Evolutionary conservation across 2,888 invertebrate genomes (phyloP).

Genomic region (Corbicula japonica): DNA sequence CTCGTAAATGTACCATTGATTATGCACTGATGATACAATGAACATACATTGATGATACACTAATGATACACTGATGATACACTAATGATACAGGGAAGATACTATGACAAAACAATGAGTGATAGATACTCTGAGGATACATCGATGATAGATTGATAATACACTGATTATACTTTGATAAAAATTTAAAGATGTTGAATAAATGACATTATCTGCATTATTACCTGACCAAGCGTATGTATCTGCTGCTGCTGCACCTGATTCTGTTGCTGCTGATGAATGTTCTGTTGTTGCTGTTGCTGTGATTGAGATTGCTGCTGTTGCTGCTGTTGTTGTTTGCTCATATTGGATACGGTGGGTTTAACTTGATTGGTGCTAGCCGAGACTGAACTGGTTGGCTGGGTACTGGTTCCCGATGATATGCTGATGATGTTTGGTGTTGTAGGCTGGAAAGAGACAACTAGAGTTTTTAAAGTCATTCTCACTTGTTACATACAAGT

Average conservation of each 20-base stretch:
- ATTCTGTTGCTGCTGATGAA: constrained; percentile 37
- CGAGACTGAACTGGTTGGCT: constrained; percentile 50
- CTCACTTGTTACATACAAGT: too few species aligned
- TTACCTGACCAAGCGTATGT: constrained; percentile 57
- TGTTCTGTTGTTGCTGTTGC: constrained; percentile 22
- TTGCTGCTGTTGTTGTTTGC: constrained; percentile 31
- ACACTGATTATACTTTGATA: too few species aligned
- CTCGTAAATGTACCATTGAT: too few species aligned
- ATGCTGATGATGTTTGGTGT: constrained; percentile 47
- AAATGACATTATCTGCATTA: constrained; percentile 17
- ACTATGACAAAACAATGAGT: too few species aligned
- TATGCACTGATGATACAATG: too few species aligned
- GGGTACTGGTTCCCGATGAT: constrained; percentile 41
- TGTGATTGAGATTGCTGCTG: constrained; percentile 53
- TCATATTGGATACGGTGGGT: constrained; percentile 31
- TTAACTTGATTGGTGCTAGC: constrained; percentile 53
- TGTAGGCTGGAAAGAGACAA: constrained; percentile 48
- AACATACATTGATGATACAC: too few species aligned
- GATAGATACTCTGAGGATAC: too few species aligned
- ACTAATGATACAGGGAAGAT: too few species aligned
- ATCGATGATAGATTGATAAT: too few species aligned
- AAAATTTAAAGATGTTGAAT: constrained; percentile 20
- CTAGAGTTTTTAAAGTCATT: too few species aligned
- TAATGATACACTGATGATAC: too few species aligned
- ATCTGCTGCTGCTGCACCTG: constrained; percentile 50